Percentiles rank a stretch among this genome's conserved stretches.
Evolutionary conservation across 2,888 invertebrate genomes (phyloP).

Genomic region (Hofmannophila pseudospretella): DNA sequence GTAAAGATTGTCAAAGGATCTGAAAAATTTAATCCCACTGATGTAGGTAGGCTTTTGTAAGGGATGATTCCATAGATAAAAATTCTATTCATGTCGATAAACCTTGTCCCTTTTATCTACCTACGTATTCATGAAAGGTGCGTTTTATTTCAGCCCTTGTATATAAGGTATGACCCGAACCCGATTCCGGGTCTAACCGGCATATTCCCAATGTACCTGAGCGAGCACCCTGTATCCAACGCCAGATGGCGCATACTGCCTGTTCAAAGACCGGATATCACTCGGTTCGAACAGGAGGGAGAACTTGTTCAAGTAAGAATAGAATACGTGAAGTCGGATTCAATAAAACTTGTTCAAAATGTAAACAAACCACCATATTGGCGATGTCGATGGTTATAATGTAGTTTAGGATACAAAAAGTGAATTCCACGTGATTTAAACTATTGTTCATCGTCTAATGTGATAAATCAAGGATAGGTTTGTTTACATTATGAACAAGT

Average conservation of each 20-base stretch:
- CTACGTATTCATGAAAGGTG: slow-evolving; percentile 3
- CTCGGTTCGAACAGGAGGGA: slow-evolving; percentile 65
- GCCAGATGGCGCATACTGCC: slow-evolving; percentile 66
- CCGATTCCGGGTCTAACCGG: slow-evolving; percentile 60
- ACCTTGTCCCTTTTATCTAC: slow-evolving; percentile 24
- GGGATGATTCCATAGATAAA: slow-evolving; percentile 18
- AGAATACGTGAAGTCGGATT: too few species aligned
- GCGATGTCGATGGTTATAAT: too few species aligned
- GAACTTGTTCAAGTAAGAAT: slow-evolving; percentile 40
- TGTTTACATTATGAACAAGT: too few species aligned
- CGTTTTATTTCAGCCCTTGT: slow-evolving; percentile 53
- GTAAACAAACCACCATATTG: too few species aligned
- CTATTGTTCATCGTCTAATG: too few species aligned
- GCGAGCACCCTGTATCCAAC: slow-evolving; percentile 60
- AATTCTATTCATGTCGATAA: slow-evolving; percentile 34
- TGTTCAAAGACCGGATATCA: slow-evolving; percentile 42
- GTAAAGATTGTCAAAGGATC: slow-evolving; percentile 20
- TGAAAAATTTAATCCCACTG: slow-evolving; percentile 28
- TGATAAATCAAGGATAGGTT: too few species aligned
- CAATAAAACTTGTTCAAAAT: too few species aligned
- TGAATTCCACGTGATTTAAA: too few species aligned
- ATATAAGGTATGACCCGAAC: slow-evolving; percentile 62
- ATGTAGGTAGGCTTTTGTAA: slow-evolving; percentile 19
- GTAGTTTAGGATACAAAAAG: too few species aligned
- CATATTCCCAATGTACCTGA: slow-evolving; percentile 57